phyloP scores from a whole-genome alignment of 2,797 vertebrate genomes.

The Galago senegalensis region DNA sequence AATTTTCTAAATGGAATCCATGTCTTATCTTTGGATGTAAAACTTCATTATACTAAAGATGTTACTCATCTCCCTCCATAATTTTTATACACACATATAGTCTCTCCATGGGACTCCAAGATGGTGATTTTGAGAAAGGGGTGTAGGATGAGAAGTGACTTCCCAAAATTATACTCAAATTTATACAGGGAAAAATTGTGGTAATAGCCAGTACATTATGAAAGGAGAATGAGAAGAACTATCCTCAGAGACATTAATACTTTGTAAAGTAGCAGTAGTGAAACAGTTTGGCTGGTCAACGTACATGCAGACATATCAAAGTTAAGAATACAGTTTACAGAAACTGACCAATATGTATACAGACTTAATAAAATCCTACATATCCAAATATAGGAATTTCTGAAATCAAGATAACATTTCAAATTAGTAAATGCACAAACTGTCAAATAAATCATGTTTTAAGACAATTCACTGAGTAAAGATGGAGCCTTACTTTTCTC shows the following conservation, averaged over 20 bases:
- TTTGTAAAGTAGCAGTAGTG: neutral
- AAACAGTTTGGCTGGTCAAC: neutral
- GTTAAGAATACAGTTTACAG: slow-evolving; percentile 28
- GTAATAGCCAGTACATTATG: slow-evolving; percentile 35
- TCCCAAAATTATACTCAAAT: slow-evolving; percentile 39
- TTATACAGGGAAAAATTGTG: neutral
- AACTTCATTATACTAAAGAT: slow-evolving; percentile 1
- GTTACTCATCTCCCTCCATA: neutral
- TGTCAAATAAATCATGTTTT: neutral
- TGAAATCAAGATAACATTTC: slow-evolving; percentile 42
- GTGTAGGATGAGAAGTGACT: neutral
- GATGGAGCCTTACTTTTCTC: neutral
- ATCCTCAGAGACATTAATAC: neutral
- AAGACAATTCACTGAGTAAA: slow-evolving; percentile 10
- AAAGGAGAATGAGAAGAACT: slow-evolving; percentile 49
- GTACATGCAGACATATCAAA: neutral
- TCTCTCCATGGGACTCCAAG: neutral
- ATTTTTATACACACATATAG: neutral
- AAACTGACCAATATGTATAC: slow-evolving; percentile 1
- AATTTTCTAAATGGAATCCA: slow-evolving; percentile 7
- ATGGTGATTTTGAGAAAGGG: neutral
- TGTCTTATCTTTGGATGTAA: neutral
- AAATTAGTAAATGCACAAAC: neutral
- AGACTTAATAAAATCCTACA: slow-evolving; percentile 52
- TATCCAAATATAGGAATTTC: neutral